phyloP scores from a whole-genome alignment of 2,888 invertebrate genomes.

The Agrilus biguttatus region DNA sequence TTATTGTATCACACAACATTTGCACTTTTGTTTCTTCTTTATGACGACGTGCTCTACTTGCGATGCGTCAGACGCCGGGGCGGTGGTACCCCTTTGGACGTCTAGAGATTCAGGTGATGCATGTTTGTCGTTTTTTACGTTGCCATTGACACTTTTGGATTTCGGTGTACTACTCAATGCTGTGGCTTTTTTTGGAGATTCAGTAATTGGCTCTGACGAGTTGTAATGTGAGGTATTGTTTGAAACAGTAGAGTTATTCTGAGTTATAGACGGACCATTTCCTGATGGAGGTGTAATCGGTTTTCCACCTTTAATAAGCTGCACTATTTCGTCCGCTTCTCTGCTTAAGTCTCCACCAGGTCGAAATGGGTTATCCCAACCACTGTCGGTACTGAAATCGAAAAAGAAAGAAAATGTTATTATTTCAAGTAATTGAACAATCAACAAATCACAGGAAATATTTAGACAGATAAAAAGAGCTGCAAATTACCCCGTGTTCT shows the following conservation, averaged over 20 bases:
- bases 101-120: conserved; percentile 41
- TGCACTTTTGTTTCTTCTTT: conserved; percentile 91
- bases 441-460: too few species aligned
- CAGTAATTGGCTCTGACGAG: conserved; percentile 17
- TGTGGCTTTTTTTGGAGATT: conserved; percentile 28
- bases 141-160: conserved; percentile 23
- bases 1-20: conserved; percentile 89
- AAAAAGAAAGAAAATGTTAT: not conserved
- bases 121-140: conserved; percentile 29
- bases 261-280: conserved; percentile 34
- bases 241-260: conserved; percentile 24
- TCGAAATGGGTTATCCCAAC: conserved; percentile 95
- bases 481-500: too few species aligned
- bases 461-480: too few species aligned
- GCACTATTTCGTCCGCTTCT: conserved; percentile 92
- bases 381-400: conserved; percentile 75
- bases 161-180: conserved; percentile 7
- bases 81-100: conserved; percentile 56
- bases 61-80: conserved; percentile 49
- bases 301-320: conserved; percentile 82
- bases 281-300: conserved; percentile 64
- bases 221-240: conserved; percentile 8
- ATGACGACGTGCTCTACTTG: conserved; percentile 85
- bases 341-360: conserved; percentile 89
- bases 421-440: too few species aligned